Evolutionary conservation across 2,797 vertebrate species (phyloP).

Genomic region (Sebastes iracundus): DNA sequence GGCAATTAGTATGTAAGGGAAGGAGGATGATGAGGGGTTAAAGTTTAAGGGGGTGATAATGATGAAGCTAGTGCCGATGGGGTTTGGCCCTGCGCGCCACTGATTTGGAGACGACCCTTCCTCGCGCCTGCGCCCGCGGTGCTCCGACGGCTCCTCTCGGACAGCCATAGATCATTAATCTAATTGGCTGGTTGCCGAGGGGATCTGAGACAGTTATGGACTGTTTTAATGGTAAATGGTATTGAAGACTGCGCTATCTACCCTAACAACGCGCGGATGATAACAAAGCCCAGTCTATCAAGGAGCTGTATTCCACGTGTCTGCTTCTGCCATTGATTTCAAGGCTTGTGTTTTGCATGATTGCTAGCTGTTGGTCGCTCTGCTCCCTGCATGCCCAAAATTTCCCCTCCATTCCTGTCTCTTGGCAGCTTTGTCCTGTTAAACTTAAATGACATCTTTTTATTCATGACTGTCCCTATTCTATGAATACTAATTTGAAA

Average conservation of each 20-base stretch:
- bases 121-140: conserved; percentile 39
- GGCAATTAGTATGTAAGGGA: conserved; percentile 80
- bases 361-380: conserved; percentile 62
- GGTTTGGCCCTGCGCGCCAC: conserved; percentile 58
- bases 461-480: conserved; percentile 75
- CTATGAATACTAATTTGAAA: conserved; percentile 81
- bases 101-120: conserved; percentile 49
- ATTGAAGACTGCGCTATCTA: conserved; percentile 65
- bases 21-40: conserved; percentile 79
- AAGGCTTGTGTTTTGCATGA: conserved; percentile 74
- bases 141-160: conserved; percentile 65
- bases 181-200: conserved; percentile 80
- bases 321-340: conserved; percentile 60
- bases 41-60: conserved; percentile 84
- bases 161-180: conserved; percentile 83
- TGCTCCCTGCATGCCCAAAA: conserved; percentile 62
- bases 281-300: conserved; percentile 65
- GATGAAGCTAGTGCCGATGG: conserved; percentile 77
- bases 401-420: conserved; percentile 49
- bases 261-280: conserved; percentile 62
- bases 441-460: conserved; percentile 81
- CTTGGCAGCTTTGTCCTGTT: conserved; percentile 70
- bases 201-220: conserved; percentile 74
- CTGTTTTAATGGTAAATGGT: conserved; percentile 78
- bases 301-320: conserved; percentile 44